phyloP scores from a whole-genome alignment of 2,113 vertebrate species.

The Tilapia sparmanii region DNA sequence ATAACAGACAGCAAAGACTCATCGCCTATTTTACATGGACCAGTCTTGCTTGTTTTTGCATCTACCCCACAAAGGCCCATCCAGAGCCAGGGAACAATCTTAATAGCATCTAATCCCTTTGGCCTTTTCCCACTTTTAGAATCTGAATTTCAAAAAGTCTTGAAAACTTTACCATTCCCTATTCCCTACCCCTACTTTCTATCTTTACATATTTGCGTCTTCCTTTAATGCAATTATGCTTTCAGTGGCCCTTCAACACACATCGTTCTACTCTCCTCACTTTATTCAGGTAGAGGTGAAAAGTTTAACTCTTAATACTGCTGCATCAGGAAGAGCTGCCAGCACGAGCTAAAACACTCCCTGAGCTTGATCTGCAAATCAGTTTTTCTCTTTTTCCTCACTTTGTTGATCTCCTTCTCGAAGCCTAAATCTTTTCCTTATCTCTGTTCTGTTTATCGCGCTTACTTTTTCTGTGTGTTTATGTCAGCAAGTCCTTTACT shows the following conservation, averaged over 20 bases:
- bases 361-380: conserved; percentile 36
- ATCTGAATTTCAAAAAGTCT: background rate
- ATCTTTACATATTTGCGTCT: background rate
- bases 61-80: background rate
- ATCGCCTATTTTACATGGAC: background rate
- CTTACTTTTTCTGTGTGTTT: background rate
- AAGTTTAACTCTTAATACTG: conserved; percentile 10
- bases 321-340: conserved; percentile 13
- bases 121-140: background rate
- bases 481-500: background rate
- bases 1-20: background rate
- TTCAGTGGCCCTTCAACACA: background rate
- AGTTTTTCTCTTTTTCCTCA: background rate
- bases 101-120: background rate
- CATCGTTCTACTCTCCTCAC: background rate
- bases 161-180: background rate
- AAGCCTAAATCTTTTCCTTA: background rate
- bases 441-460: background rate
- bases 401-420: background rate
- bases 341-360: background rate
- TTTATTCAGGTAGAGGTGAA: conserved; percentile 10
- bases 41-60: background rate
- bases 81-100: background rate
- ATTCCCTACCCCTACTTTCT: background rate
- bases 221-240: background rate